A percentile compares a stretch with the other conserved stretches of the same genome.
Conservation (phyloP, 2,797 vertebrate species). For the Poeciliopsis presidionis region DNA sequence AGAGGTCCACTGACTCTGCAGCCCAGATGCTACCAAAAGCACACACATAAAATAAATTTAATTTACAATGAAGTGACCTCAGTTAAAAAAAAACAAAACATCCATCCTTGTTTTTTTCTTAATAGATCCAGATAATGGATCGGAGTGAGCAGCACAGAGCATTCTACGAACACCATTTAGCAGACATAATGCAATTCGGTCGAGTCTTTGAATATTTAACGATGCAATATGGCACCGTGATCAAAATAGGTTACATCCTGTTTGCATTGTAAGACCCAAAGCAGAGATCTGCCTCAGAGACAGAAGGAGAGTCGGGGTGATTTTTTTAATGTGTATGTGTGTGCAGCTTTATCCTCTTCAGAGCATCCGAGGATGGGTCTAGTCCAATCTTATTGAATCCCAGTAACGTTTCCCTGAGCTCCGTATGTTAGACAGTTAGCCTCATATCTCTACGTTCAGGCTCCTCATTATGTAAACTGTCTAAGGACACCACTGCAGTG, state of each 20-base stretch:
- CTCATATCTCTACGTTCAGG: conserved; percentile 52
- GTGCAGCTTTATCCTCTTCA: conserved; percentile 49
- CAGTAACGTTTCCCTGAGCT: conserved; percentile 61
- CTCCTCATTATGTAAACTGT: conserved; percentile 70
- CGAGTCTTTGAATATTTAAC: conserved; percentile 82
- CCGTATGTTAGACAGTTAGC: conserved; percentile 58
- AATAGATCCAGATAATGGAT: conserved; percentile 17
- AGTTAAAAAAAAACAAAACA: not conserved
- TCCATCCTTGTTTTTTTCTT: conserved; percentile 4
- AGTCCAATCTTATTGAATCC: conserved; percentile 66
- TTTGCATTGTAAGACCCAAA: conserved; percentile 77
- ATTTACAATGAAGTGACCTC: conserved; percentile 24
- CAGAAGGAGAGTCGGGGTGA: conserved; percentile 46
- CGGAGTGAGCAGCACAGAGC: conserved; percentile 45
- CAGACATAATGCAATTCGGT: conserved; percentile 75
- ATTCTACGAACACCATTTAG: conserved; percentile 73
- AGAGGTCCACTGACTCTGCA: conserved; percentile 48
- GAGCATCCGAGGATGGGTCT: conserved; percentile 60
- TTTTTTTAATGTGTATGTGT: conserved; percentile 24
- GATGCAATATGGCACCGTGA: conserved; percentile 83
- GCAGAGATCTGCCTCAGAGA: conserved; percentile 62
- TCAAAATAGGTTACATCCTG: conserved; percentile 85
- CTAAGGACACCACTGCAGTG: conserved; percentile 55
- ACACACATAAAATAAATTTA: conserved; percentile 19
- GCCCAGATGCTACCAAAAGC: conserved; percentile 47